These are phyloP conservation scores for Nomada hirtipes DNA, from an alignment of 2,888 invertebrate species.

Conservation along the genomic window DNA sequence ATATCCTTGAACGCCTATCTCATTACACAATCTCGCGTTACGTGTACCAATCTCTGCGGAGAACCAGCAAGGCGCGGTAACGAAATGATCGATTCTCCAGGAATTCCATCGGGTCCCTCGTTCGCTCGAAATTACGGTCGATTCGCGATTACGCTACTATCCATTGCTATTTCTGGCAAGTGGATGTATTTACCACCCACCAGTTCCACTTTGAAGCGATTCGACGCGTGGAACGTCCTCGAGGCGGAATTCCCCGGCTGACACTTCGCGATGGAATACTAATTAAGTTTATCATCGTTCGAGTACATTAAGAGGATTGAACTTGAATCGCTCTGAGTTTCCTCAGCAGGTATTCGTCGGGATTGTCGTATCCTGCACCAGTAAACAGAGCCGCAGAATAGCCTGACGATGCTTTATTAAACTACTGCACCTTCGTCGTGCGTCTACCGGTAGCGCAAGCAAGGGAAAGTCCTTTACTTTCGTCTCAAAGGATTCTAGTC, in stretches of 20 bases:
- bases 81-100: constrained; percentile 31
- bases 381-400: not conserved
- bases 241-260: not conserved
- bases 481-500: not conserved
- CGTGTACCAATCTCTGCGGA: constrained; percentile 51
- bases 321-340: not conserved
- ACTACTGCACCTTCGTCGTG: not conserved
- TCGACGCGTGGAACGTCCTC: not conserved
- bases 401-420: too few species aligned
- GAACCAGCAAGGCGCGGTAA: constrained; percentile 15
- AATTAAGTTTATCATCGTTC: constrained; percentile 19
- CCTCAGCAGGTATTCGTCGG: not conserved
- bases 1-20: constrained; percentile 53
- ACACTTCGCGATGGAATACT: constrained; percentile 31
- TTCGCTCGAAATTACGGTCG: constrained; percentile 2
- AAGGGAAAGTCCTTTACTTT: not conserved
- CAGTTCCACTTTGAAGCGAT: not conserved
- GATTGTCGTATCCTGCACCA: not conserved
- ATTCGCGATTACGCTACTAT: not conserved
- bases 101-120: constrained; percentile 11
- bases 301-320: not conserved
- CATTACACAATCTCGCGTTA: constrained; percentile 62
- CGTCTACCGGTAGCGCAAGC: not conserved
- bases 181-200: too few species aligned
- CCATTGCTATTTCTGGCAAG: not conserved